Evolutionary conservation across 30 jellyfish, hydroid and myxozoan genomes (phyloP).

Genomic region (Mastigias papua): DNA sequence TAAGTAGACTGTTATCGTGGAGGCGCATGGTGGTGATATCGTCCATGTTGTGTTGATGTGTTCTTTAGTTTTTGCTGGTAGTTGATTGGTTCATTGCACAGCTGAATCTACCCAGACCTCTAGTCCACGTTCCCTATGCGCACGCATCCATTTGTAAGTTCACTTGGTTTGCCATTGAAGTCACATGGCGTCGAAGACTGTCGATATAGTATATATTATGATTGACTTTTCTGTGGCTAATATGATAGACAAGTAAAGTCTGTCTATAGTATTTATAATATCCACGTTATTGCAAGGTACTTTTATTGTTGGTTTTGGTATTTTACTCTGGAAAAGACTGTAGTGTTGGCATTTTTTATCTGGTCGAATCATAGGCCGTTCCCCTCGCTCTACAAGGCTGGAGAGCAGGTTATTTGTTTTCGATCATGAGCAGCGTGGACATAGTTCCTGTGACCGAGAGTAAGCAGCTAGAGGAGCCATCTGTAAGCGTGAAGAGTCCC

Average conservation of each 20-base stretch:
- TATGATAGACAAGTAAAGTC: constrained; percentile 25
- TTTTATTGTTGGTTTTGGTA: not conserved
- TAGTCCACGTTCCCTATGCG: constrained; percentile 79
- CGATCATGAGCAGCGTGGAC: constrained; percentile 78
- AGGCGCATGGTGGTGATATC: too few relatives aligned
- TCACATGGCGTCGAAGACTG: constrained; percentile 73
- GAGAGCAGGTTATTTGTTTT: constrained; percentile 46
- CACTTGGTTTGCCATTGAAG: constrained; percentile 57
- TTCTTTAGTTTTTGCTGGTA: constrained; percentile 31
- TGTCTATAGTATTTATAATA: not conserved
- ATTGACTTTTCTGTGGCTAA: not conserved
- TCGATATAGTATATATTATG: not conserved
- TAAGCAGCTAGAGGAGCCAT: constrained; percentile 25
- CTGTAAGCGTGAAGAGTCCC: not conserved
- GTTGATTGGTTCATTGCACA: constrained; percentile 78
- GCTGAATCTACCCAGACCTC: constrained; percentile 87
- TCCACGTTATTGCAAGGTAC: not conserved
- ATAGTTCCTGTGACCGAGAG: constrained; percentile 57
- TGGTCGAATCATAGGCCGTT: constrained; percentile 42
- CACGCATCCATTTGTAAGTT: constrained; percentile 70
- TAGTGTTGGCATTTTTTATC: constrained; percentile 6
- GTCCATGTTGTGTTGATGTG: constrained; percentile 78
- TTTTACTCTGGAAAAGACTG: not conserved
- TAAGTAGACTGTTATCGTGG: too few relatives aligned
- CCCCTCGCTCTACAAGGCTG: constrained; percentile 13